A percentile compares a stretch with the other conserved stretches of the same genome.
Conservation (phyloP, 2,797 vertebrate genomes). For the Picus viridis region DNA sequence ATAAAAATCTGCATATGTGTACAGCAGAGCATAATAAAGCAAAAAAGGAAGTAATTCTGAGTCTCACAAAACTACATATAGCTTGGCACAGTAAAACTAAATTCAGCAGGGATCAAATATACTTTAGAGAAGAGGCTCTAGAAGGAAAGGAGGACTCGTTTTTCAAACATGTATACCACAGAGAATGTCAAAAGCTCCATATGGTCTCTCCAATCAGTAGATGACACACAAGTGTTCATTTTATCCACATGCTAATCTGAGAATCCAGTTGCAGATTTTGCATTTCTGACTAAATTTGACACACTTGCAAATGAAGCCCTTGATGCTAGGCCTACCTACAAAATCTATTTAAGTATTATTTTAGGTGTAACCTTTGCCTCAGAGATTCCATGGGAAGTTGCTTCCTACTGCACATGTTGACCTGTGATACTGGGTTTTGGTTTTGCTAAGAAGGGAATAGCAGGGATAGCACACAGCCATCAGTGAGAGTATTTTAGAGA, state of each 20-base stretch:
- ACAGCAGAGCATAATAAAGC: neutral
- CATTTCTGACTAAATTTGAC: constrained; percentile 7
- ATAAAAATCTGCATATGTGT: neutral
- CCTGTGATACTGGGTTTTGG: neutral
- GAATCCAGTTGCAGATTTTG: neutral
- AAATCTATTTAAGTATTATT: neutral
- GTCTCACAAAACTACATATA: neutral
- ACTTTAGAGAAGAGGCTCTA: neutral
- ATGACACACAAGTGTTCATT: neutral
- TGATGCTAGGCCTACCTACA: neutral
- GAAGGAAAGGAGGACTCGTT: neutral
- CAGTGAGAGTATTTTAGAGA: neutral
- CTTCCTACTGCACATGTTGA: neutral
- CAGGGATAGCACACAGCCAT: neutral
- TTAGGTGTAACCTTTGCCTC: neutral
- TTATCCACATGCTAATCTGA: neutral
- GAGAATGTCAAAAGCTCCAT: neutral
- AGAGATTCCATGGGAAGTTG: neutral
- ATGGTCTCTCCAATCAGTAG: neutral
- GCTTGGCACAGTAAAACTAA: neutral
- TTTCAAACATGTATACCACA: constrained; percentile 1
- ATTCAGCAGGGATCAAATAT: neutral
- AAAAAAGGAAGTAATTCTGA: neutral
- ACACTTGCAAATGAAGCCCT: neutral
- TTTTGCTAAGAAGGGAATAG: neutral